Evolutionary conservation across 2,113 vertebrate genomes (phyloP), one percentile per base, ranked within the genome.

Genomic region (Morone saxatilis): DNA sequence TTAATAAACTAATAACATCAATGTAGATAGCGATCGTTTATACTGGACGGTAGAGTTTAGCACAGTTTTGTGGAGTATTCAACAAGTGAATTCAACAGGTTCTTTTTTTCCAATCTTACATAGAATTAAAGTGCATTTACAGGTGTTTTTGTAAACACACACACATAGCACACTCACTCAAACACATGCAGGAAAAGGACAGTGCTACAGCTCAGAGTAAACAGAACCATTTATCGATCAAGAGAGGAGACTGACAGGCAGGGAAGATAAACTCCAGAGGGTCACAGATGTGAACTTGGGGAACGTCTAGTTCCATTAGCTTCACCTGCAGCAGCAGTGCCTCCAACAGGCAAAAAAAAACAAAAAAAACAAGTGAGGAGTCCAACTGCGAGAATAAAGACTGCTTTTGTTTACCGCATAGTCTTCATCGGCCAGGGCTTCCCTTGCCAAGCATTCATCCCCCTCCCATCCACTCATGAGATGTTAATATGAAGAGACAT

Each of bases 401-500:
- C 84, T 80, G 86, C 80, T 89, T 84, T 88, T 91, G 86, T 92
- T 92, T 92, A 92, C 88, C 41, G 80, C 69, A 7, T 40, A 71
- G 86, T 71, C 84, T 82, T 53, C 83, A 75, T 65, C 40, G 7
- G 87, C 88, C 87, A 83, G 56, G 74, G 38, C 70, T 81, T 38
- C 48, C 72, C 76, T 80, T 88, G 87, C 88, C 86, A 88, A 82
- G 71, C 86, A 84, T 82, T 85, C 80, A 65, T 20, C 73, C 74
- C 75, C 56, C 67, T 25, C 85, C 59, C 57, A 59, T 54, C 62
- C 43, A 5, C 53, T 70, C 70, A 19, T 47, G 73, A 89, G 86
- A 94, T 50, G 78, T 51, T 92, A 93, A 92, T 88, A 81, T 57
- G 80, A 93, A 78, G 73, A 92, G 92, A 89, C 88, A 90, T 47